Evolutionary conservation across 1,140 invertebrate genomes (phyloP).

Genomic region (Drosophila melanica): DNA sequence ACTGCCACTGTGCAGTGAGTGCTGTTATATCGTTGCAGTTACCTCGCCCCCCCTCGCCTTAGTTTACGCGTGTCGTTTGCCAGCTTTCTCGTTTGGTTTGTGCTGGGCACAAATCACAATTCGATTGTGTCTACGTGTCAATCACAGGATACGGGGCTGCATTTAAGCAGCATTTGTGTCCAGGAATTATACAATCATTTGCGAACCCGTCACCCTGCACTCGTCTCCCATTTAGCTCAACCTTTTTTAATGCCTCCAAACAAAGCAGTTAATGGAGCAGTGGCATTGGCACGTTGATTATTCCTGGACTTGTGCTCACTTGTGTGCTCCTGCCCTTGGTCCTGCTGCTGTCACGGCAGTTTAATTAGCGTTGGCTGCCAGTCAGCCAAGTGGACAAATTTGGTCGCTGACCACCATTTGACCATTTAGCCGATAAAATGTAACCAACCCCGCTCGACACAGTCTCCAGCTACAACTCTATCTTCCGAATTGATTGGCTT

Average conservation of each 20-base stretch:
- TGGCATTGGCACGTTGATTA: constrained; percentile 59
- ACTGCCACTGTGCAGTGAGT: constrained; percentile 67
- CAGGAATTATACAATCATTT: constrained; percentile 75
- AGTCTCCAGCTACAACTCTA: neutral
- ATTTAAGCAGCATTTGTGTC: constrained; percentile 52
- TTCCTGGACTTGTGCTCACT: constrained; percentile 67
- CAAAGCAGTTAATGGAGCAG: constrained; percentile 70
- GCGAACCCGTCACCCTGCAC: constrained; percentile 8
- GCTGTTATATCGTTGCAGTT: constrained; percentile 2
- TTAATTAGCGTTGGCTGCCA: constrained; percentile 77
- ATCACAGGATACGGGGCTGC: constrained; percentile 69
- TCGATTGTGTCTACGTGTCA: constrained; percentile 79
- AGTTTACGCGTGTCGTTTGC: neutral
- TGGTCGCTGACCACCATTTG: constrained; percentile 49
- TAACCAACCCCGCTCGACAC: neutral
- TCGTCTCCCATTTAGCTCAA: too few relatives aligned
- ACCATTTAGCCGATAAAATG: constrained; percentile 63
- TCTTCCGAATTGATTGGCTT: constrained; percentile 39
- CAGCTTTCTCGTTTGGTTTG: constrained; percentile 14
- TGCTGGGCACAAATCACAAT: constrained; percentile 66
- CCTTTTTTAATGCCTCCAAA: constrained; percentile 19
- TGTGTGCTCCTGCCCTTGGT: constrained; percentile 15
- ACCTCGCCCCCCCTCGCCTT: neutral
- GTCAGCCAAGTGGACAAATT: constrained; percentile 72
- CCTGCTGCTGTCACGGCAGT: constrained; percentile 50